Evolutionary conservation across 2,797 vertebrate species (phyloP).

Genomic region (Benthosema pterotum): DNA sequence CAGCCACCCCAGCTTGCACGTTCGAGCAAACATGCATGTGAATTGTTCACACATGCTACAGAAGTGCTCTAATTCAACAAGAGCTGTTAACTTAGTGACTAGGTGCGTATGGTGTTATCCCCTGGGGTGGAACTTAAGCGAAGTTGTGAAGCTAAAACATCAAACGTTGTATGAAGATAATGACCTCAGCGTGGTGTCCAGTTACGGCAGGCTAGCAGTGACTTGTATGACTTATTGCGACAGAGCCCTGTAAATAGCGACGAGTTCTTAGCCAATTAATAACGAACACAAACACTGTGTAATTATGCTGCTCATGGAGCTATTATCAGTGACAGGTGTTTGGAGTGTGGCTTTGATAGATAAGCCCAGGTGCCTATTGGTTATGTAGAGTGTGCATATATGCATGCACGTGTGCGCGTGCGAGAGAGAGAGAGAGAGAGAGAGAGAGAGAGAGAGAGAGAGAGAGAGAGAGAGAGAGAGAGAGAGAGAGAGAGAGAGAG

Average conservation of each 20-base stretch:
- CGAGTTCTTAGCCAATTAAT: slow-evolving; percentile 18
- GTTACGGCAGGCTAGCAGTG: background rate
- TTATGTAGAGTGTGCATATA: background rate
- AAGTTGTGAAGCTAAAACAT: background rate
- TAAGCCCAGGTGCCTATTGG: slow-evolving; percentile 1
- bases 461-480: background rate
- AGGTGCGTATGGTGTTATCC: background rate
- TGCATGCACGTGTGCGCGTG: background rate
- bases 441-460: background rate
- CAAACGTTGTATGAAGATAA: background rate
- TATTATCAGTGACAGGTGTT: slow-evolving; percentile 27
- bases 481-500: background rate
- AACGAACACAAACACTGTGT: slow-evolving; percentile 20
- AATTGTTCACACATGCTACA: background rate
- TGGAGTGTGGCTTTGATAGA: slow-evolving; percentile 9
- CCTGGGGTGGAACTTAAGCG: background rate
- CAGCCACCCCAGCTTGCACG: slow-evolving; percentile 1
- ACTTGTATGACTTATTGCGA: slow-evolving; percentile 1
- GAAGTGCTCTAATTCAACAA: slow-evolving; percentile 14
- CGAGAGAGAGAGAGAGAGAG: background rate
- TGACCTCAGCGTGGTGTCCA: slow-evolving; percentile 1
- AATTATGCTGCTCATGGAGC: slow-evolving; percentile 14
- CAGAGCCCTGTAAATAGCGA: slow-evolving; percentile 10
- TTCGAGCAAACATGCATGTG: slow-evolving; percentile 7
- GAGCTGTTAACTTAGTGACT: slow-evolving; percentile 1